Base-by-base conservation (phyloP, 1,140 invertebrate species). In the Scaptodrosophila lebanonensis region DNA sequence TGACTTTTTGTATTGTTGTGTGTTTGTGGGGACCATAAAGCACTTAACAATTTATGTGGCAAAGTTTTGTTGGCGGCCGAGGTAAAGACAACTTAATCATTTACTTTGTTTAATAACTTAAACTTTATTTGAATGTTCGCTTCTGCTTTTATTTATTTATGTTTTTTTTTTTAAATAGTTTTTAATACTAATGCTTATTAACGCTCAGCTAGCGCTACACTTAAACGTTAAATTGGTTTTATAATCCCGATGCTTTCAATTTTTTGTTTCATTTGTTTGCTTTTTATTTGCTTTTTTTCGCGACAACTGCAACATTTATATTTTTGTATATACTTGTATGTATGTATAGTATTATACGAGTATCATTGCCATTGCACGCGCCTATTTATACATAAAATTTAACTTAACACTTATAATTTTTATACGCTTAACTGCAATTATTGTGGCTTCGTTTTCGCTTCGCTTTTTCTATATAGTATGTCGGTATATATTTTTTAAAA, bases 81-180 rank as follows among this genome's bases (percentile, higher is more conserved):
- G 72, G 68, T 73, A 79, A n/a, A n/a, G n/a, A n/a, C n/a, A n/a
- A n/a, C n/a, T n/a, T 73, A 65, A 68, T 73, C 73, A 53, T 67
- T 47, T 29, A 33, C 15, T 43, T 47, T 65, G 66, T 51, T 70
- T 79, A 79, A 44, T 79, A 79, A 73, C 73, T 73, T 66, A 79
- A 77, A 79, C 75, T 68, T 79, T 79, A 82, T 79, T 79, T 70
- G 73, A 71, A 77, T 73, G 51, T 79, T 73, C 39, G 52, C 48
- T 25, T 25, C 8, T 61, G 45, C 33, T 67, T 67, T 77, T 54
- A 57, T 72, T 66, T 69, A 38, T 42, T 33, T 30, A 16, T 36
- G 18, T 48, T 22, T 40, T n/a, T 17, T 39, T 40, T 42, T 50
- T 43, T 42, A 44, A 20, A 63, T n/a, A n/a, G n/a, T n/a, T n/a